Evolutionary conservation across 2,113 vertebrate species (phyloP).

Genomic region (Channa argus): DNA sequence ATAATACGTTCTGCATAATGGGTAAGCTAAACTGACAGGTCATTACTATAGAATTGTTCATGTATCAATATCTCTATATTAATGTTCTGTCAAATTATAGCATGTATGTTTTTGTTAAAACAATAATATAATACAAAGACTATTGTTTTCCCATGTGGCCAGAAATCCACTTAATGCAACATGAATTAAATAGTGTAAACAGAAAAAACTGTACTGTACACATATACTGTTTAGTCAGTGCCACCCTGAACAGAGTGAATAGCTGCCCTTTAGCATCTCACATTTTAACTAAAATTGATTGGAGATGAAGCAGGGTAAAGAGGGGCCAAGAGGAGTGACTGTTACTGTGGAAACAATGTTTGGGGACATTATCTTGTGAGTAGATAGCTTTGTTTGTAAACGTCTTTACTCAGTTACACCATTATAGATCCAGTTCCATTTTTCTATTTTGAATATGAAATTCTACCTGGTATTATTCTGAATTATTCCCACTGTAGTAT

Average conservation of each 20-base stretch:
- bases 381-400: neutral
- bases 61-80: too few species aligned
- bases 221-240: neutral
- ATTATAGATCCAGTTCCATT: neutral
- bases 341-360: conserved; percentile 67
- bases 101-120: too few species aligned
- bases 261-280: conserved; percentile 75
- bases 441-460: neutral
- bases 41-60: too few species aligned
- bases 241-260: conserved; percentile 13
- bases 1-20: neutral
- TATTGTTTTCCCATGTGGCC: too few species aligned
- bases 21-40: too few species aligned
- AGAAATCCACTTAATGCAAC: too few species aligned
- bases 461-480: neutral
- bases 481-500: neutral
- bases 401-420: neutral
- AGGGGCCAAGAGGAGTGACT: conserved; percentile 27
- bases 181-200: neutral
- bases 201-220: neutral
- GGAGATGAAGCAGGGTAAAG: conserved; percentile 32
- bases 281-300: conserved; percentile 81
- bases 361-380: conserved; percentile 43
- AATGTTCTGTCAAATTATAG: too few species aligned
- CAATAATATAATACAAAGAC: too few species aligned